Conservation (phyloP, 2,113 vertebrate genomes). For the Cephalopholis sonnerati region DNA sequence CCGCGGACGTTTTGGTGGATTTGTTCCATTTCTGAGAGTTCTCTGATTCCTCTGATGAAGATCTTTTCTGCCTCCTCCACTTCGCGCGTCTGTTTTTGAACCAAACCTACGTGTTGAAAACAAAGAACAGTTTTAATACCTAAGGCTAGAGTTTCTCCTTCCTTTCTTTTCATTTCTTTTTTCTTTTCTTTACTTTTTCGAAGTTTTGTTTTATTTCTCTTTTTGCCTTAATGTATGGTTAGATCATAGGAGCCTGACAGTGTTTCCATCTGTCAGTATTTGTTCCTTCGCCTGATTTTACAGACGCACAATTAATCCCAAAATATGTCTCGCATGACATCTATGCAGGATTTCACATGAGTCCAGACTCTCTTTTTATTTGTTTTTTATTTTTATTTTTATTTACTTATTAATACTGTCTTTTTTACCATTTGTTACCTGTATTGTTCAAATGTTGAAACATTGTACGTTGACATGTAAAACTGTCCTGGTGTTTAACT, state of each 20-base stretch:
- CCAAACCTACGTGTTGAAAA: slow-evolving; percentile 89
- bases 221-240: too few species aligned
- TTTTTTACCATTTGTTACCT: neutral
- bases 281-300: too few species aligned
- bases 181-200: neutral
- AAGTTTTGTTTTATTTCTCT: too few species aligned
- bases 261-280: too few species aligned
- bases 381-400: too few species aligned
- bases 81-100: slow-evolving; percentile 99
- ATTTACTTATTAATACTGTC: too few species aligned
- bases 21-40: slow-evolving; percentile 96
- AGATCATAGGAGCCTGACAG: too few species aligned
- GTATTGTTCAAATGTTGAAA: neutral
- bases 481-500: neutral
- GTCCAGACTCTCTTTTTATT: too few species aligned
- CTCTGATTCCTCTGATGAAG: slow-evolving; percentile 97
- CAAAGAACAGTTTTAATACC: slow-evolving; percentile 24
- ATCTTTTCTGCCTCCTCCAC: slow-evolving; percentile 97
- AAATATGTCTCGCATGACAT: too few species aligned
- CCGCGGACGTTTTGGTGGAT: slow-evolving; percentile 87
- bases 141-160: rapidly evolving
- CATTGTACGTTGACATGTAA: neutral
- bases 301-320: too few species aligned
- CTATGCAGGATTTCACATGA: too few species aligned
- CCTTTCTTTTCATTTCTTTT: neutral